Percentiles rank a stretch among this genome's conserved stretches.
Evolutionary conservation across 1,140 invertebrate genomes (phyloP).

Genomic region (Dryas iulia): DNA sequence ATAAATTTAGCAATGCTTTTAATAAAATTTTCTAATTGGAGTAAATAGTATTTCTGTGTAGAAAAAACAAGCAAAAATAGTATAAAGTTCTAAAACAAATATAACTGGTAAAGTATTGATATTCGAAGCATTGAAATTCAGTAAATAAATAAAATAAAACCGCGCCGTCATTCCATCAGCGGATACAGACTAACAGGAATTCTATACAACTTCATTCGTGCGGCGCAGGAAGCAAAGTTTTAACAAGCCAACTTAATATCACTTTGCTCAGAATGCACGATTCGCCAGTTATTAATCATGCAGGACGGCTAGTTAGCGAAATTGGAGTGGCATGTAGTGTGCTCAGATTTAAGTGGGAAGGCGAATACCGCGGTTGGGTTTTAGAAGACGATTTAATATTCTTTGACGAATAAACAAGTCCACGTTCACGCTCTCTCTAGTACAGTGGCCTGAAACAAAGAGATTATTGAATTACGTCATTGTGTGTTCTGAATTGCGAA

Average conservation of each 20-base stretch:
- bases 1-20: neutral
- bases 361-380: slow-evolving; percentile 42
- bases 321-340: slow-evolving; percentile 62
- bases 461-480: slow-evolving; percentile 53
- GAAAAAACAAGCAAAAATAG: too few species aligned
- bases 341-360: slow-evolving; percentile 53
- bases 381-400: slow-evolving; percentile 58
- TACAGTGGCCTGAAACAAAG: slow-evolving; percentile 48
- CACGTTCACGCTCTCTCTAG: slow-evolving; percentile 35
- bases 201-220: slow-evolving; percentile 58
- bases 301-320: slow-evolving; percentile 74
- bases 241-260: slow-evolving; percentile 80
- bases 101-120: neutral
- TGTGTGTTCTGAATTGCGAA: slow-evolving; percentile 45
- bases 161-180: neutral
- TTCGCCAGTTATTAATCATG: slow-evolving; percentile 77
- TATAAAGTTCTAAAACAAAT: neutral
- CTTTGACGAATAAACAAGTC: slow-evolving; percentile 54
- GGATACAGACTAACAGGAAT: slow-evolving; percentile 37
- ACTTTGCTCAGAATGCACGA: slow-evolving; percentile 73
- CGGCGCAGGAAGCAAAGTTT: slow-evolving; percentile 68
- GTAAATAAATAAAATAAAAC: neutral
- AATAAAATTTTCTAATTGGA: neutral
- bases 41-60: too few species aligned
- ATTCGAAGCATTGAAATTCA: neutral